phyloP scores from a whole-genome alignment of 2,113 vertebrate genomes.

The Vulpes ferrilata region DNA sequence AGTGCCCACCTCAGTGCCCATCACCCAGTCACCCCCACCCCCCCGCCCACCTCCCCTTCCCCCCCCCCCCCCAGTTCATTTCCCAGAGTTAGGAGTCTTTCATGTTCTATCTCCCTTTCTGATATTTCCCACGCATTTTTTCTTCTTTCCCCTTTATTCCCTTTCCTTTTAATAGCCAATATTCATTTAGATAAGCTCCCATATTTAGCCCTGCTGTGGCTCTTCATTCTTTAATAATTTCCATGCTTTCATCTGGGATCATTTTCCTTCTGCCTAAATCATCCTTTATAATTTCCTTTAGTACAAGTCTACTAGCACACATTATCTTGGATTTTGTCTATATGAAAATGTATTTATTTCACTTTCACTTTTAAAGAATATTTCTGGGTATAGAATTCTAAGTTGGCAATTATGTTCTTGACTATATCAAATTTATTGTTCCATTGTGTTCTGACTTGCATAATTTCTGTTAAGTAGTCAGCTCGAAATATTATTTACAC shows the following conservation, averaged over 20 bases:
- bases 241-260: neutral
- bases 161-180: neutral
- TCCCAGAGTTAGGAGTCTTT: no score
- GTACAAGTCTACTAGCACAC: neutral
- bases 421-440: neutral
- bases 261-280: neutral
- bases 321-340: neutral
- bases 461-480: neutral
- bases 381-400: neutral
- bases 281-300: neutral
- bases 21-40: no score
- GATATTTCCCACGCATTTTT: no score
- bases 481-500: neutral
- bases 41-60: no score
- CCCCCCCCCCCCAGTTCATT: no score
- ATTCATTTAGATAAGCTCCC: neutral
- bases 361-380: neutral
- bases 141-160: no score
- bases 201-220: neutral
- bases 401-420: neutral
- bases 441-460: neutral
- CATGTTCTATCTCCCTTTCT: no score
- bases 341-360: neutral
- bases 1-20: no score
- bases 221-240: neutral